Base-by-base conservation (phyloP, 2,888 invertebrate species). In the Neuroscelio doddi region DNA sequence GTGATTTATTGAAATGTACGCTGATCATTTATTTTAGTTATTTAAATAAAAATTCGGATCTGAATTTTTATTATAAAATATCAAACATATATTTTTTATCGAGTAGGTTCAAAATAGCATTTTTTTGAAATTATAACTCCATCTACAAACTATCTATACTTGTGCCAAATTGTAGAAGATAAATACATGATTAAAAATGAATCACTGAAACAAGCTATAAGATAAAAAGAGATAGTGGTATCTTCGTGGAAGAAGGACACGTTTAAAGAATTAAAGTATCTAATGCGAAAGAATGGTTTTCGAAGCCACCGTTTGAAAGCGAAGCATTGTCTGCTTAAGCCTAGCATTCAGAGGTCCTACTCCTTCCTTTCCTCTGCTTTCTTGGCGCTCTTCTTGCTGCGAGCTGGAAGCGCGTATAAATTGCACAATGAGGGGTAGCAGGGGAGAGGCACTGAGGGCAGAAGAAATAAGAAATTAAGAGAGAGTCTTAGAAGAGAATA, bases 391-490 rank as follows among this genome's bases (percentile, higher is more conserved):
- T 44, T 42, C 58, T 67, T 10, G 36, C 24, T 32, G 57, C 36
- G 61, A 38, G 38, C 41, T 52, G 36, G 61, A 47, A 39, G 42
- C 66, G 68, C 55, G 81, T 83, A 84, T 84, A 84, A 83, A 84
- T 83, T 83, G 83, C 80, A 70, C 68, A 73, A 52, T 44, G 61
- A 64, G 44, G 45, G 59, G 68, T 52, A 68, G 57, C 68, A 47
- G 69, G 72, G 71, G 75, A 73, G 76, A n/a, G 71, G 74, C 72
- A 78, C 77, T 73, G 61, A 72, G 61, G 71, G 70, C 67, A 75
- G 77, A 78, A 79, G 81, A 83, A 83, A 83, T 83, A 84, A 82
- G 83, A 84, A 83, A 83, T 83, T 83, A 83, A 83, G 82, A 84
- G 82, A 82, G 83, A 83, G 81, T 82, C 83, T 83, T 84, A 83